Evolutionary conservation across 2,113 vertebrate species (phyloP).

Genomic region (Trochalopteron elliotii): DNA sequence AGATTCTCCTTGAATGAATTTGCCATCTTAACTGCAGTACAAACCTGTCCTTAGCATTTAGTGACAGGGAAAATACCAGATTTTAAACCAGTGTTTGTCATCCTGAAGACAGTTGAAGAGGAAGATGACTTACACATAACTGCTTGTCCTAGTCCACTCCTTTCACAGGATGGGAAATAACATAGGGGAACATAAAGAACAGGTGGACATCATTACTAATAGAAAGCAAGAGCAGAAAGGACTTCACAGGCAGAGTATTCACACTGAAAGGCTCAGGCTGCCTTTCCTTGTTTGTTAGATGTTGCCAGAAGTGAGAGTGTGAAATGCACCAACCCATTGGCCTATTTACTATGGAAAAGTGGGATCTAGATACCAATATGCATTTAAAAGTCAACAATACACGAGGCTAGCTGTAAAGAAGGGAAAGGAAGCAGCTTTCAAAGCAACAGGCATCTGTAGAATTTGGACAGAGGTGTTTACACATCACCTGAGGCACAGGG

Average conservation of each 20-base stretch:
- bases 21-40: background rate
- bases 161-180: background rate
- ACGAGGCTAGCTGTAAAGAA: fast-evolving
- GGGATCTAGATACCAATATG: background rate
- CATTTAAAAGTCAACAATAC: background rate
- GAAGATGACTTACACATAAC: background rate
- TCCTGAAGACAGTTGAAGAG: background rate
- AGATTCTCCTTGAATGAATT: background rate
- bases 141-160: background rate
- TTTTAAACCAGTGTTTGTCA: background rate
- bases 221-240: background rate
- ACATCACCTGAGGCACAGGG: background rate
- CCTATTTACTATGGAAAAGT: background rate
- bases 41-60: background rate
- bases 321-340: background rate
- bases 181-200: background rate
- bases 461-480: background rate
- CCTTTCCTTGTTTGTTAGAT: background rate
- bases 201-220: fast-evolving
- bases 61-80: background rate
- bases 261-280: background rate
- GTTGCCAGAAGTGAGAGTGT: background rate
- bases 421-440: background rate
- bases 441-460: background rate
- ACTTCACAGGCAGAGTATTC: background rate